These are phyloP conservation scores for Schizopygopsis malacanthus DNA, from an alignment of 2,797 vertebrate species.

Conservation along the genomic window DNA sequence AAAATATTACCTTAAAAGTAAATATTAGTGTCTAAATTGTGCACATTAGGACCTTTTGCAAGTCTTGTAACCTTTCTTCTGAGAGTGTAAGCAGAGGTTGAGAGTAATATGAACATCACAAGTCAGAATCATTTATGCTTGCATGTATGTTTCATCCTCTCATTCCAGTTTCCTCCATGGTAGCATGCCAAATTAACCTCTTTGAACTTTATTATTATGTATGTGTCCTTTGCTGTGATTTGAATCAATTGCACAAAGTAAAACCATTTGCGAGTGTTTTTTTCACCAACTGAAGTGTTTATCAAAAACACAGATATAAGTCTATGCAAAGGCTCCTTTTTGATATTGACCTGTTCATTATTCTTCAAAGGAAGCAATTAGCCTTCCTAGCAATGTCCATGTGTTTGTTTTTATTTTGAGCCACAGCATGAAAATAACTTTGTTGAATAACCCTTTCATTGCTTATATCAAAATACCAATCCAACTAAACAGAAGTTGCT, in stretches of 20 bases:
- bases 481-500: neutral
- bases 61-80: neutral
- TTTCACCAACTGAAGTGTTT: slow-evolving; percentile 3
- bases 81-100: neutral
- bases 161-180: slow-evolving; percentile 17
- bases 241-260: slow-evolving; percentile 4
- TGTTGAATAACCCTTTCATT: neutral
- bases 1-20: neutral
- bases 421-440: neutral
- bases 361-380: slow-evolving; percentile 12
- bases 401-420: slow-evolving; percentile 9
- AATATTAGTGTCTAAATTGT: neutral
- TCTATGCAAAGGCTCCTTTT: slow-evolving; percentile 32
- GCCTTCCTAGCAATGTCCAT: neutral
- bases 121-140: slow-evolving; percentile 15
- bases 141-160: slow-evolving; percentile 32
- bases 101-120: slow-evolving; percentile 4
- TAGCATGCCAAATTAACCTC: slow-evolving; percentile 9
- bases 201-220: slow-evolving; percentile 30
- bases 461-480: neutral
- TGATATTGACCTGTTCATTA: slow-evolving; percentile 47
- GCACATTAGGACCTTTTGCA: neutral
- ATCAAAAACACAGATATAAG: slow-evolving; percentile 39
- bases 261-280: neutral
- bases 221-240: slow-evolving; percentile 19